These are phyloP conservation scores for Carapus acus DNA, from an alignment of 2,797 vertebrate species.

Conservation along the genomic window DNA sequence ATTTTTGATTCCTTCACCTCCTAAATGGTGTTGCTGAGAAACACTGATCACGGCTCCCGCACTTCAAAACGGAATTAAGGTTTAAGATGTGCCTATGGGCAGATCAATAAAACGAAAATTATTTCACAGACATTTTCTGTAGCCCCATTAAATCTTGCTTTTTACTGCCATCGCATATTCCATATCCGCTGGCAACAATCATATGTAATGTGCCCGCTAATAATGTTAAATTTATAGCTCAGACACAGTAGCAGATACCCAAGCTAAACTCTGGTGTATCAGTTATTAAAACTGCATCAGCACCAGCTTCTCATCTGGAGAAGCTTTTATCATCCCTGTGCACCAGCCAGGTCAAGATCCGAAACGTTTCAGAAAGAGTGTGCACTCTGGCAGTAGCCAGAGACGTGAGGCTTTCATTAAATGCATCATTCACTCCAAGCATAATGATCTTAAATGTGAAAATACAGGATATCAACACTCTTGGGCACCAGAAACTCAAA, in stretches of 20 bases:
- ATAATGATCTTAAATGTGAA: no score
- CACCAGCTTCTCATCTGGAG: conserved; percentile 20
- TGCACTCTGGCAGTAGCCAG: no score
- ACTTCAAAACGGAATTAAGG: not conserved
- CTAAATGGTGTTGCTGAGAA: not conserved
- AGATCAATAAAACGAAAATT: not conserved
- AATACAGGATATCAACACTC: no score
- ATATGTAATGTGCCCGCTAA: not conserved
- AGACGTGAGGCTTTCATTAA: no score
- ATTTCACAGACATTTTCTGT: not conserved
- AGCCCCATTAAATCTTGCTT: not conserved
- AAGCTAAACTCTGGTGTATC: conserved; percentile 31
- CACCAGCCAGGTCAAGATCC: conserved; percentile 50
- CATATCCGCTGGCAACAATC: not conserved
- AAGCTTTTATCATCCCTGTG: conserved; percentile 51
- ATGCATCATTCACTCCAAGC: no score
- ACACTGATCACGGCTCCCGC: not conserved
- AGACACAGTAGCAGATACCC: not conserved
- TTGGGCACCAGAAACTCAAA: no score
- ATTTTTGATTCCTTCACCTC: not conserved
- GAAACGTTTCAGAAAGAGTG: no score
- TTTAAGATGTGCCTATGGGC: no score
- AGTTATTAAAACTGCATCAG: conserved; percentile 49
- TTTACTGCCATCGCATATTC: not conserved
- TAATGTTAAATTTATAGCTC: not conserved